Percentiles rank a stretch among this genome's conserved stretches.
These are phyloP conservation scores for Drosophila leonis DNA, from an alignment of 2,888 invertebrate genomes.

Conservation along the genomic window DNA sequence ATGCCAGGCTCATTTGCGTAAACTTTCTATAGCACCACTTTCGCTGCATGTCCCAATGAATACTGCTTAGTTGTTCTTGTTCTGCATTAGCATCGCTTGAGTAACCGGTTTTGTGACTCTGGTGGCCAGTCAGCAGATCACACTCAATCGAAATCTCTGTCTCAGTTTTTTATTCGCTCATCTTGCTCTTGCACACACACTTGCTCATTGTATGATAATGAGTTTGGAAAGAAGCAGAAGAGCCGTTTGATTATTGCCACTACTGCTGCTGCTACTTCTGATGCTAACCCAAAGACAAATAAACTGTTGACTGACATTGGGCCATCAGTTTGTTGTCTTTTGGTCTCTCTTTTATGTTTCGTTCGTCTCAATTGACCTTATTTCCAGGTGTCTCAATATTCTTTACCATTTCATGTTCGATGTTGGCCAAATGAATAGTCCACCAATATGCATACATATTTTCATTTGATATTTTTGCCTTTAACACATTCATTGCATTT, in stretches of 20 bases:
- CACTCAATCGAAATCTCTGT: conserved; percentile 28
- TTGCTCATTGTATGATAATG: conserved; percentile 63
- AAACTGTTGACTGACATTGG: conserved; percentile 55
- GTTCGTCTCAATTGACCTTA: conserved; percentile 68
- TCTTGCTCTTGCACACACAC: conserved; percentile 27
- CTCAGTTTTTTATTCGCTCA: conserved; percentile 32
- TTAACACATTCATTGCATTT: conserved; percentile 25
- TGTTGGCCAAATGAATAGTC: conserved; percentile 26
- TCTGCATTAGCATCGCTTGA: conserved; percentile 65
- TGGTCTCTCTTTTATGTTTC: conserved; percentile 34
- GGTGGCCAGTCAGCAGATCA: conserved; percentile 41
- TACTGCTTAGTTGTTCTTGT: conserved; percentile 66
- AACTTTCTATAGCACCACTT: conserved; percentile 80
- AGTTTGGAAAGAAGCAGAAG: conserved; percentile 32
- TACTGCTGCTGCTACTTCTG: conserved; percentile 30
- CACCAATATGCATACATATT: conserved; percentile 1
- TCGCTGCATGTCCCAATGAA: conserved; percentile 66
- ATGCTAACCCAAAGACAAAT: conserved; percentile 67
- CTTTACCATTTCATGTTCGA: conserved; percentile 33
- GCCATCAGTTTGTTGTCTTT: conserved; percentile 41
- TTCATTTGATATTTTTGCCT: conserved; percentile 19
- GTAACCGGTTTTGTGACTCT: conserved; percentile 59
- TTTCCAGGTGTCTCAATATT: conserved; percentile 60
- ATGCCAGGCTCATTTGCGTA: conserved; percentile 30
- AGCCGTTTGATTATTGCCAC: conserved; percentile 66